phyloP scores from a whole-genome alignment of 2,888 invertebrate genomes.

The Machimus rusticus region DNA sequence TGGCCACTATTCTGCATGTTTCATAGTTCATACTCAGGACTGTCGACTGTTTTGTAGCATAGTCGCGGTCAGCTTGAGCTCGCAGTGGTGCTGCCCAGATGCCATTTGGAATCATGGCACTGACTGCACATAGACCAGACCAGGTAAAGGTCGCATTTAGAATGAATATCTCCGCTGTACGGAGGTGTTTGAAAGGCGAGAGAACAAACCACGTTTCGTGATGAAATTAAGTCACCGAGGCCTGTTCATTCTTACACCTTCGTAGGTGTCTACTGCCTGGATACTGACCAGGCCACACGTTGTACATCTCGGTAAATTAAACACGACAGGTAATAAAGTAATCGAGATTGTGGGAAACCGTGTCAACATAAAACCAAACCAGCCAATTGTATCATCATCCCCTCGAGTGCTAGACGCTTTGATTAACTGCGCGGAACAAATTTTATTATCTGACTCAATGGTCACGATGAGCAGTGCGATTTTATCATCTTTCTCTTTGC shows the following conservation, averaged over 20 bases:
- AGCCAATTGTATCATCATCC: constrained; percentile 11
- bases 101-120: constrained; percentile 8
- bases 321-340: background rate
- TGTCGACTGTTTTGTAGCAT: background rate
- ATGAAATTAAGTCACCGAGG: constrained; percentile 8
- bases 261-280: background rate
- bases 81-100: background rate
- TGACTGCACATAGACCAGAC: background rate
- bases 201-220: constrained; percentile 17
- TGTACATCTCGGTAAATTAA: constrained; percentile 4
- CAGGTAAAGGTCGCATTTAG: constrained; percentile 27
- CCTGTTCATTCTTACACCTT: constrained; percentile 4
- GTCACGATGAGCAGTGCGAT: background rate
- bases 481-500: background rate
- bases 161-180: background rate
- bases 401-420: background rate
- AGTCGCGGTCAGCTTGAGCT: background rate
- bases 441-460: background rate
- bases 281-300: background rate
- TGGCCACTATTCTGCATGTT: constrained; percentile 9
- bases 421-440: background rate
- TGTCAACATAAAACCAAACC: background rate
- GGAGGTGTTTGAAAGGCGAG: constrained; percentile 19
- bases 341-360: background rate
- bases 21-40: background rate